Evolutionary conservation across 2,797 vertebrate species (phyloP).

Genomic region (Oreochromis grahami): DNA sequence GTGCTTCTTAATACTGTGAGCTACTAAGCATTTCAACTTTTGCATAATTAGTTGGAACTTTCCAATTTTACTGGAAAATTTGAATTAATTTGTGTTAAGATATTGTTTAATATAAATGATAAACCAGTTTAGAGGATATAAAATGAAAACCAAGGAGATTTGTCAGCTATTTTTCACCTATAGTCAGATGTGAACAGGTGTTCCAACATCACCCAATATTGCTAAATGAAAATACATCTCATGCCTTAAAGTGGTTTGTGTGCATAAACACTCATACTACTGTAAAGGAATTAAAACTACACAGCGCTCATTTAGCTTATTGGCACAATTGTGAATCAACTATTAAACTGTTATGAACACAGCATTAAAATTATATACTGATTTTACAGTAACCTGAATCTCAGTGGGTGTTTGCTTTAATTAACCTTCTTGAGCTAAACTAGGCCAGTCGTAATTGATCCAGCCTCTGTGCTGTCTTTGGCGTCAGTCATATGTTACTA

Average conservation of each 20-base stretch:
- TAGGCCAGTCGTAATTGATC: neutral
- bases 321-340: neutral
- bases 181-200: neutral
- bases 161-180: neutral
- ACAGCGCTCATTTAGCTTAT: neutral
- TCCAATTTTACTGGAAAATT: neutral
- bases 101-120: neutral
- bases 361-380: neutral
- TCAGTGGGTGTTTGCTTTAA: neutral
- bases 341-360: neutral
- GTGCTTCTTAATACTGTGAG: neutral
- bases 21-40: neutral
- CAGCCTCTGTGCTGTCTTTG: neutral
- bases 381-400: neutral
- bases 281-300: neutral
- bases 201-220: neutral
- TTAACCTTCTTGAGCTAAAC: neutral
- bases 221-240: neutral
- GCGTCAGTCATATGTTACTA: constrained; percentile 4
- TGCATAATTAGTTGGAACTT: neutral
- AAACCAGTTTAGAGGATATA: neutral
- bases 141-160: neutral
- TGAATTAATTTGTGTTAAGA: neutral
- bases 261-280: neutral
- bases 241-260: neutral